Evolutionary conservation across 2,888 invertebrate genomes (phyloP), one percentile per base, ranked within the genome.

Genomic region (Apamea anceps): DNA sequence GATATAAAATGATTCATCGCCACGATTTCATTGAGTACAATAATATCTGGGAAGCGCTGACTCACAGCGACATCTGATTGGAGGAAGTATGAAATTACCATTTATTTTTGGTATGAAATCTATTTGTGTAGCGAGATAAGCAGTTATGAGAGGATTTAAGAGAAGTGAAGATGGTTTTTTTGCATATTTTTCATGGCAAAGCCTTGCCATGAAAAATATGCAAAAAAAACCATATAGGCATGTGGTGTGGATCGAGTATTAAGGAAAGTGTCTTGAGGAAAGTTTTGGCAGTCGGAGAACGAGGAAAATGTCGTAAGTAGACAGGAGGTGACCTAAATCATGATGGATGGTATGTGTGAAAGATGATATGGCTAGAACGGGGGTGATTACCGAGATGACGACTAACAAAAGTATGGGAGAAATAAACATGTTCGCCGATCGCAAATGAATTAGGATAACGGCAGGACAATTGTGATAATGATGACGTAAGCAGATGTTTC

Each of bases 1-100:
- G 63, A 84, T 85, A 63, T 73, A 63, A 66, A 65, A 72, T 84
- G 87, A 84, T 72, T 84, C 84, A 86, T 42, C 42, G 63, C 71
- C 12, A 45, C 72, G 12, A 76, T 86, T 66, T 83, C 84, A 86
- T 83, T 86, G 57, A 72, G 71, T 28, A 65, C 62, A 72, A 51
- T 72, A 48, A 78, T 72, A 78, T 78, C 84, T 87, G 32, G 8
- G 75, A 67, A 73, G n/a, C 78, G 13, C 25, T 84, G 85, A 87
- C 45, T 85, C 75, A 87, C 62, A 21, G 8, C 66, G 57, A 42
- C 83, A 72, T 62, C 78, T 72, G 84, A 78, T 75, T 63, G 65
- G 45, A 68, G 72, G 78, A 51, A 67, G 28, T 73, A 57, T 51
- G 57, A 66, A 45, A 62, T 62, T 63, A 66, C 8, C 7, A 75